Evolutionary conservation across 2,888 invertebrate genomes (phyloP).

Genomic region (Chymomyza procnemis): DNA sequence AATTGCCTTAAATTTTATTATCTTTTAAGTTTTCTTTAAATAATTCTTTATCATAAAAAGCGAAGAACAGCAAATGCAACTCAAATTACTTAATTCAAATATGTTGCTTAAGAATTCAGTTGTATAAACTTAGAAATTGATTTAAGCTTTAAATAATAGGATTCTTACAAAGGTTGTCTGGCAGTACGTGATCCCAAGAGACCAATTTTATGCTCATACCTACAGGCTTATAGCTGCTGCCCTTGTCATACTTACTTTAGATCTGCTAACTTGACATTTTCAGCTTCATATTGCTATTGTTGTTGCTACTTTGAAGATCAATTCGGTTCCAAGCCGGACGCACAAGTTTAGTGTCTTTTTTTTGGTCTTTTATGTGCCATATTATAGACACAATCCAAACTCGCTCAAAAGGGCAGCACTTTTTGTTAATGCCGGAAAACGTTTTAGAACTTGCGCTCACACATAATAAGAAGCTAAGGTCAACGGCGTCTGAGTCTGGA

Average conservation of each 20-base stretch:
- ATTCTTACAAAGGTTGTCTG: too few species aligned
- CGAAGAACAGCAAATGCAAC: too few species aligned
- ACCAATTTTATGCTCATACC: too few species aligned
- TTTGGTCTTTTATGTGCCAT: not conserved
- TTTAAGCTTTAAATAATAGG: too few species aligned
- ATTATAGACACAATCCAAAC: not conserved
- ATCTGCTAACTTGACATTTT: not conserved
- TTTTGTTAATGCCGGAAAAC: constrained; percentile 57
- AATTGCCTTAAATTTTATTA: too few species aligned
- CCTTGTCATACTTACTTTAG: not conserved
- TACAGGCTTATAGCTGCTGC: too few species aligned
- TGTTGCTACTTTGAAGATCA: not conserved
- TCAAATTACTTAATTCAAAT: too few species aligned
- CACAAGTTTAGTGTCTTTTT: not conserved
- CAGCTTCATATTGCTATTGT: not conserved
- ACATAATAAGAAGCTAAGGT: constrained; percentile 37
- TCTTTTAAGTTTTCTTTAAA: too few species aligned
- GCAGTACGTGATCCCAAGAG: too few species aligned
- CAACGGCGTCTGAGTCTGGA: constrained; percentile 41
- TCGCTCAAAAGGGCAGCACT: not conserved
- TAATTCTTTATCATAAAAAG: too few species aligned
- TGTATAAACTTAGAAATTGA: too few species aligned
- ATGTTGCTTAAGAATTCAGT: too few species aligned
- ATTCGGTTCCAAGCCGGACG: not conserved
- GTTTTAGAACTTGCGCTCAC: constrained; percentile 44